Base-by-base conservation (phyloP, 2,888 invertebrate genomes). In the Drosophila pseudotakahashii region DNA sequence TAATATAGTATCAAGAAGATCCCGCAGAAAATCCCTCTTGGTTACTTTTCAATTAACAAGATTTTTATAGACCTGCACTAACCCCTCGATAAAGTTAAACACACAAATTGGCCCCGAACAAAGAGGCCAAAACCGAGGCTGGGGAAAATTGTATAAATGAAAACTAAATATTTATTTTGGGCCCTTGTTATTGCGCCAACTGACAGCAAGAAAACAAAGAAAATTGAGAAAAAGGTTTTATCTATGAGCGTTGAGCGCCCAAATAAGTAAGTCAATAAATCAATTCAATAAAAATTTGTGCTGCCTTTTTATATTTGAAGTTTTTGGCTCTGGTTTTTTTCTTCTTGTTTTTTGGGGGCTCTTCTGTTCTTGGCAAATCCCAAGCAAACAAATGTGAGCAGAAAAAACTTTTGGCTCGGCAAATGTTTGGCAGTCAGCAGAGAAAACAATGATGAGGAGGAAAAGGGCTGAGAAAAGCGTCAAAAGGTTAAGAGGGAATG, bases 241-340 rank as follows among this genome's bases (percentile, higher is more conserved):
- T 77, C 82, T 86, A 86, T 77, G 79, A 75, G 78, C 67, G 72
- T 48, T 62, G 61, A 79, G 64, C 75, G 80, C 77, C 82, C 82
- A 81, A 87, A 82, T 81, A 88, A 82, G 81, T 82, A 85, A 87
- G 88, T 85, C 84, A 85, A 85, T 85, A 85, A 87, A 85, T 85
- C 88, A 85, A 88, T 88, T 85, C 79, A 79, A 85, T 82, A 88
- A 81, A 81, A 85, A 88, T 86, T 77, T 72, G 57, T 73, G 74
- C 72, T 62, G 79, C 69, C 67, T 83, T 79, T 77, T 83, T 68
- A 63, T 76, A 52, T 72, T 69, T 58, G 50, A 78, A 73, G 67
- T 79, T 79, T 61, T 61, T 47, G 47, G 45, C 45, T 73, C 54
- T 39, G 14, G 5, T 73, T 57, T 73, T 68, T 53, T 26, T 26